Percentiles rank a stretch among this genome's conserved stretches.
These are phyloP conservation scores for Cryptops parisi DNA, from an alignment of 2,888 invertebrate genomes.

Conservation along the genomic window DNA sequence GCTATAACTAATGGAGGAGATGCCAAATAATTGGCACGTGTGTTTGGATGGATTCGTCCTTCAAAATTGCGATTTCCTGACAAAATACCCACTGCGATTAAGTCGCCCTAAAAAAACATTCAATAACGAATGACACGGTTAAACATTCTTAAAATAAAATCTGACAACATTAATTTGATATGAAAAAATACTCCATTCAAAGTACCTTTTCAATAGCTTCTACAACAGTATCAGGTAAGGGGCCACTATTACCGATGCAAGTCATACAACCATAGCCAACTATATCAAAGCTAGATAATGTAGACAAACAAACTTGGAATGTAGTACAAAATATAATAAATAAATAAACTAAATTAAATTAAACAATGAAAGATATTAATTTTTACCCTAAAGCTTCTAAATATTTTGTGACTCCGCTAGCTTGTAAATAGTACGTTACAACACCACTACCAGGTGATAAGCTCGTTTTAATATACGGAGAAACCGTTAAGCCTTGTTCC, in stretches of 20 bases:
- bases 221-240: constrained; percentile 77
- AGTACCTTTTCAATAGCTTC: constrained; percentile 74
- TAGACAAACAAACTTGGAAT: neutral
- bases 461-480: constrained; percentile 92
- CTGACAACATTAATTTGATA: neutral
- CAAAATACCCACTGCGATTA: constrained; percentile 89
- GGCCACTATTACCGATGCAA: constrained; percentile 96
- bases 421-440: constrained; percentile 75
- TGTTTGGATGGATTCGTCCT: constrained; percentile 92
- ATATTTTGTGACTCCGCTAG: constrained; percentile 82
- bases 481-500: constrained; percentile 69
- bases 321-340: constrained; percentile 7
- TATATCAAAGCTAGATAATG: constrained; percentile 51
- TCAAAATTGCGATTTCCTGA: constrained; percentile 98
- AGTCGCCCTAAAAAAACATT: constrained; percentile 49
- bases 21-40: constrained; percentile 92
- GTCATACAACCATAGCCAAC: constrained; percentile 99
- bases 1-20: constrained; percentile 95
- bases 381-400: constrained; percentile 58
- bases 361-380: no score
- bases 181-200: neutral
- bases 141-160: neutral
- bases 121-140: neutral
- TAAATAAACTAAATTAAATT: neutral
- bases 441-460: constrained; percentile 92